Evolutionary conservation across 2,113 vertebrate genomes (phyloP).

Genomic region (Tetraodon nigroviridis): DNA sequence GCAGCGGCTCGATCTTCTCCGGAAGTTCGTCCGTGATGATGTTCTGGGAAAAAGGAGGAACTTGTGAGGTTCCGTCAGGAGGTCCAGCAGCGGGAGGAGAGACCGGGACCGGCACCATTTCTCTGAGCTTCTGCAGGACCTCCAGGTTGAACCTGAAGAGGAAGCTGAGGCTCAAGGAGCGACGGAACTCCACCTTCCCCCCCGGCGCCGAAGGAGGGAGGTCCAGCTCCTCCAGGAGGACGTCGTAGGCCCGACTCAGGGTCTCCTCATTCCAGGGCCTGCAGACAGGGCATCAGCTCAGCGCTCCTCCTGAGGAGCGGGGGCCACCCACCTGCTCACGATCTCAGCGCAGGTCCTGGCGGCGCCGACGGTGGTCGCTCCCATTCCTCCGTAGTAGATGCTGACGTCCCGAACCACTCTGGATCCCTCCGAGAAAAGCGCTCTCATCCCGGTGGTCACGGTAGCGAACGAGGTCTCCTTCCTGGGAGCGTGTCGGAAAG

Average conservation of each 20-base stretch:
- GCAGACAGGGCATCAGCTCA: not conserved
- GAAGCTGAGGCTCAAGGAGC: slow-evolving; percentile 82
- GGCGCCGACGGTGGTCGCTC: slow-evolving; percentile 63
- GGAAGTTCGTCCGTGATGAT: slow-evolving; percentile 40
- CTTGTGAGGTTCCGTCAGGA: not conserved
- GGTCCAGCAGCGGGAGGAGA: not conserved
- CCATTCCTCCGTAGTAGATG: slow-evolving; percentile 82
- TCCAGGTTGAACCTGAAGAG: slow-evolving; percentile 88
- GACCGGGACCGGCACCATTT: slow-evolving; percentile 34
- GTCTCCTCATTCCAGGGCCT: slow-evolving; percentile 80
- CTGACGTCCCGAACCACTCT: slow-evolving; percentile 76
- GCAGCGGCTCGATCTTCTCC: slow-evolving; percentile 62
- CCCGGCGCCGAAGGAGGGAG: slow-evolving; percentile 67
- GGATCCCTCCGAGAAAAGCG: slow-evolving; percentile 74
- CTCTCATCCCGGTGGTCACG: slow-evolving; percentile 80
- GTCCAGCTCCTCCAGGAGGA: slow-evolving; percentile 79
- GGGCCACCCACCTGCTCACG: slow-evolving; percentile 62
- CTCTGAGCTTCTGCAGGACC: slow-evolving; percentile 73
- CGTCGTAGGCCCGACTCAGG: slow-evolving; percentile 75
- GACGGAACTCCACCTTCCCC: slow-evolving; percentile 79
- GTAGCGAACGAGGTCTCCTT: slow-evolving; percentile 79
- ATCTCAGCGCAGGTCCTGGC: slow-evolving; percentile 70
- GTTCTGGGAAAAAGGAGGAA: slow-evolving; percentile 34
- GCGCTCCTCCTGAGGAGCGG: not conserved
- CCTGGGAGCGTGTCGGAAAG: slow-evolving; percentile 84